Evolutionary conservation across 2,113 vertebrate genomes (phyloP), one percentile per base, ranked within the genome.

Genomic region (Rhinichthys klamathensis): DNA sequence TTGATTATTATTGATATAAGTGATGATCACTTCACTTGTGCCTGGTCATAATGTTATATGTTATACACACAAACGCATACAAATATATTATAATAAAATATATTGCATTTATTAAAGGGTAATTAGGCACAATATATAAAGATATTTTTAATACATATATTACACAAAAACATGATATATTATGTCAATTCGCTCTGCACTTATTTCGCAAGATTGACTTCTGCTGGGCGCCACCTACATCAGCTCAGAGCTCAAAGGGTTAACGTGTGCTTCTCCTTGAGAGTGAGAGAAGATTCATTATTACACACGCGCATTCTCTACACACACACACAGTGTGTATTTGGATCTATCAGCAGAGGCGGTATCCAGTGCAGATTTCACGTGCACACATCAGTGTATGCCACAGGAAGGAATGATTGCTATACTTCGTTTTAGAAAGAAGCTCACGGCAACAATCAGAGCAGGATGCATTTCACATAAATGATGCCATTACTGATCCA

Each of bases 391-490:
- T 27, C 49, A 72, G 63, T 54, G 13, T 27, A 69, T 30, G 30
- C 44, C 61, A 54, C 63, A 70, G 44, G 58, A 82, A 70, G 46
- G 13, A 5, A 70, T 72, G 30, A 56, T 41, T 25, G 41, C 65
- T 21, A 21, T 38, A 18, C 23, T 72, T 56, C 81, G 18, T 83
- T 41, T 82, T 21, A 72, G 16, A 58, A 41, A 58, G 49, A 58
- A 70, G 51, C 46, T 67, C 25, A 23, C 38, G 61, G 41, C 15
- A 12, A 1, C n/a, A 83, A 41, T 72, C 49, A 72, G 8, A 51
- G 18, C 44, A 12, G 81, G 81, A 73, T 83, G 81, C 81, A 41
- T 83, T 83, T 83, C 81, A 72, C 49, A 69, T 56, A 25, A 72
- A 38, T 12, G 81, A 83, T 73, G 81, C 23, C 67, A 41, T 83